Percentiles rank a stretch among this genome's conserved stretches.
Evolutionary conservation across 2,888 invertebrate genomes (phyloP).

Genomic region (Thyatira batis): DNA sequence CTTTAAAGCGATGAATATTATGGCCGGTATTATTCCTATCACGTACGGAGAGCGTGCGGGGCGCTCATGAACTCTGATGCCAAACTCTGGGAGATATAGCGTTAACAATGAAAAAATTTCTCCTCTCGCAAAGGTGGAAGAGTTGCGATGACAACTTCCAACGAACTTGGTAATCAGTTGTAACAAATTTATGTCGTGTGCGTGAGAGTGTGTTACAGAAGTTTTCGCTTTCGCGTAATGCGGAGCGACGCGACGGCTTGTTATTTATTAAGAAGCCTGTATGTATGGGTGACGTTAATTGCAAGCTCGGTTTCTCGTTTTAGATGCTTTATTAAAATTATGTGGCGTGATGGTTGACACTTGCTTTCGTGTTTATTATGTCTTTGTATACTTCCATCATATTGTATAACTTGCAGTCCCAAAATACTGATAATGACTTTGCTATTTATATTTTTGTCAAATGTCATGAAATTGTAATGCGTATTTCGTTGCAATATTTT

Average conservation of each 20-base stretch:
- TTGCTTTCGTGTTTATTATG: background rate
- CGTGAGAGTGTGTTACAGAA: conserved; percentile 45
- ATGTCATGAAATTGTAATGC: too few relatives aligned
- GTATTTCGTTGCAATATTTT: too few relatives aligned
- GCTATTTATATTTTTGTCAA: too few relatives aligned
- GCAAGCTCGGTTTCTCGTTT: conserved; percentile 33
- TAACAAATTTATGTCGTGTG: conserved; percentile 76
- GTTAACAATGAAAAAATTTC: conserved; percentile 75
- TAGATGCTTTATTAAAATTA: conserved; percentile 20
- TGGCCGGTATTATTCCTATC: conserved; percentile 69
- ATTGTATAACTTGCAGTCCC: background rate
- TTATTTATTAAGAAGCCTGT: conserved; percentile 28
- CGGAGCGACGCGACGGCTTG: conserved; percentile 6
- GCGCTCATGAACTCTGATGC: conserved; percentile 79
- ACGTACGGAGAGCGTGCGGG: conserved; percentile 70
- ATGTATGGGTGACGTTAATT: conserved; percentile 32
- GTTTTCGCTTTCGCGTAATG: conserved; percentile 2
- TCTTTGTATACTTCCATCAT: background rate
- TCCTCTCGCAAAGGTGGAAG: conserved; percentile 65
- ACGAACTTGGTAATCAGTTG: conserved; percentile 78
- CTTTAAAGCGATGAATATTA: conserved; percentile 80
- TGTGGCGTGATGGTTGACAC: background rate
- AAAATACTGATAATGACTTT: too few relatives aligned
- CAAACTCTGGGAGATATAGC: conserved; percentile 71
- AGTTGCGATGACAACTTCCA: conserved; percentile 77